Evolutionary conservation across 2,888 invertebrate species (phyloP), one percentile per base, ranked within the genome.

Genomic region (Hemaris fuciformis): DNA sequence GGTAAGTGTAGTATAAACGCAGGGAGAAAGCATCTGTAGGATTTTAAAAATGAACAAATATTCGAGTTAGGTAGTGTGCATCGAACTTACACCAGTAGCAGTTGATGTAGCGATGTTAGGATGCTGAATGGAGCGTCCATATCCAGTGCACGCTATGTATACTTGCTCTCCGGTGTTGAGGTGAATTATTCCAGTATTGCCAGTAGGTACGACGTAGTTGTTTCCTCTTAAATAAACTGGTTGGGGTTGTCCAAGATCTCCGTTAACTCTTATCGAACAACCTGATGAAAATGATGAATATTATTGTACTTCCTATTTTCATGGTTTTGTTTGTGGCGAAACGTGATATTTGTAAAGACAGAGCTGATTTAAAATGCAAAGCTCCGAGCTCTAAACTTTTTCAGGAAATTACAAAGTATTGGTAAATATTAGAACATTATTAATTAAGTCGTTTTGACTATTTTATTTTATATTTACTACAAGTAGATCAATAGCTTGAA

Each of bases 211-310:
- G 6, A 85, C 25, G 65, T 84, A 89, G 60, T 82, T 79, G 0
- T 87, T 81, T 0, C 88, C 84, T 48, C 79, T 84, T 1, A 95
- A 74, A 69, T 94, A 91, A 3, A 95, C 85, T 0, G 95, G 94
- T 74, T 95, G 95, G 0, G 94, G 94, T 63, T 92, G 91, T 0
- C 87, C 88, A 1, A 94, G 82, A 69, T 94, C 93, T 13, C 93
- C 89, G 56, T 89, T 87, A 1, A 90, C 80, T 53, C 87, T 85
- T 59, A 94, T 76, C 3, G 79, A 73, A 71, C 94, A 94, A 23
- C 86, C 89, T 88, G 62, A 8, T 62, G 62, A 34, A 27, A 23
- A 42, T 13, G 5, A n/a, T 13, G 4, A n/a, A 2, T 38, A 2
- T 13, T 13, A 38, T n/a, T 13, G 13, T 10, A 38, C 7, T 38